A percentile compares a stretch with the other conserved stretches of the same genome.
These are phyloP conservation scores for Ceyx cyanopectus DNA, from an alignment of 2,113 vertebrate genomes.

Conservation along the genomic window DNA sequence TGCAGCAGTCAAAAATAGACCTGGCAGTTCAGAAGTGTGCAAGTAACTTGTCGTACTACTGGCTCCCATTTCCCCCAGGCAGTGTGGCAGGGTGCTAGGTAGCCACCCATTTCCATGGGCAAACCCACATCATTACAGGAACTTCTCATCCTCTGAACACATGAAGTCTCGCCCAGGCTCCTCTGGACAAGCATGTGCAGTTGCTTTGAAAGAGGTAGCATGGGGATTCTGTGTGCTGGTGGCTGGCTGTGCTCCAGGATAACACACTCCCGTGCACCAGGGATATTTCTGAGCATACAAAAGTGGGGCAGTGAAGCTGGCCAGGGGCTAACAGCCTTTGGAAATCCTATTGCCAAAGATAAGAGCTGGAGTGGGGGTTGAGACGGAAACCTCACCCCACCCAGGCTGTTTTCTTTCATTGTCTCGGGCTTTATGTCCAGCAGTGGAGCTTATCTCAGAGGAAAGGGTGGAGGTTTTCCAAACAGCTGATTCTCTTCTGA, in stretches of 20 bases:
- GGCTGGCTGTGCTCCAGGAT: background rate
- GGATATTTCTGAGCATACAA: fast-evolving
- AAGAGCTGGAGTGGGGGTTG: background rate
- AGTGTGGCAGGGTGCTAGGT: fast-evolving
- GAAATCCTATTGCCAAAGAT: background rate
- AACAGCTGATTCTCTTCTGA: background rate
- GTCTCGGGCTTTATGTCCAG: background rate
- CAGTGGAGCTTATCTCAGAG: background rate
- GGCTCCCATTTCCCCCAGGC: background rate
- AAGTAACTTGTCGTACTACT: background rate
- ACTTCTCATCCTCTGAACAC: background rate
- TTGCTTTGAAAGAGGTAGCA: background rate
- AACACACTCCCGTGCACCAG: fast-evolving
- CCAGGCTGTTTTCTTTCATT: constrained; percentile 11
- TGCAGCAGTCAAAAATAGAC: background rate
- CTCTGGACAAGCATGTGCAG: background rate
- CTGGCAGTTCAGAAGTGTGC: background rate
- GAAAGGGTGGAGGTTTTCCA: constrained; percentile 48
- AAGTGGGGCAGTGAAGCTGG: background rate
- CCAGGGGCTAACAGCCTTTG: background rate
- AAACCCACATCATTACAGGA: background rate
- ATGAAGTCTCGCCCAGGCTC: fast-evolving
- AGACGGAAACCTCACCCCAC: background rate
- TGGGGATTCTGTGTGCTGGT: background rate
- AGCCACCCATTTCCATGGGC: background rate